Evolutionary conservation across 2,888 invertebrate genomes (phyloP), one percentile per base, ranked within the genome.

Genomic region (Aromia moschata): DNA sequence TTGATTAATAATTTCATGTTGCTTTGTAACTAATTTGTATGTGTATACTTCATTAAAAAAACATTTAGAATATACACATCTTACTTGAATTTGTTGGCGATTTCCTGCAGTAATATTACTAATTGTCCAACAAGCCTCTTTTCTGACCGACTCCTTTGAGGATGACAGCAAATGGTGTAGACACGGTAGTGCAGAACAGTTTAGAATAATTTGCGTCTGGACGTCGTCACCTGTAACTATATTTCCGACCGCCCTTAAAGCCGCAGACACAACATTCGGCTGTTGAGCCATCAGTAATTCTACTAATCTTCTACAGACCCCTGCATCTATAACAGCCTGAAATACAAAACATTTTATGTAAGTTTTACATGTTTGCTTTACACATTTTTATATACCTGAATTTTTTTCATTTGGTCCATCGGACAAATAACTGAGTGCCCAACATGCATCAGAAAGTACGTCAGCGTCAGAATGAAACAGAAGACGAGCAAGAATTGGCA

Each of bases 361-460:
- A 44, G 31, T 15, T 2, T 31, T 1, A 16, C 3, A 33, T 14
- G 15, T 17, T 33, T 15, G n/a, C 20, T 10, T 18, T 10, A 14
- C 16, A 16, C 14, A 41, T 16, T 15, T 44, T 31, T 33, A 53
- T n/a, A n/a, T n/a, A n/a, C n/a, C n/a, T n/a, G n/a, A n/a, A n/a
- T n/a, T n/a, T n/a, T n/a, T 97, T 70, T 98, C 96, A 80, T 98
- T 96, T 38, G 96, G 95, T 44, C 98, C 98, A 79, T 98, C 98
- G 0, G 94, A 94, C 56, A 98, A 82, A 80, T 98, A 98, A 53
- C 96, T 96, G 33, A 98, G 86, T 15, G 98, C 96, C 98, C 98
- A 98, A 79, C 96, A 97, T 2, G 97, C 90, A 81, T 98, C 98
- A 59, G 94, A 91, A 45, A 97, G 81, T 1, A 97, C 94, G 79